Percentiles rank a stretch among this genome's conserved stretches.
These are phyloP conservation scores for Onchidella celtica DNA, from an alignment of 2,888 invertebrate genomes.

Conservation along the genomic window DNA sequence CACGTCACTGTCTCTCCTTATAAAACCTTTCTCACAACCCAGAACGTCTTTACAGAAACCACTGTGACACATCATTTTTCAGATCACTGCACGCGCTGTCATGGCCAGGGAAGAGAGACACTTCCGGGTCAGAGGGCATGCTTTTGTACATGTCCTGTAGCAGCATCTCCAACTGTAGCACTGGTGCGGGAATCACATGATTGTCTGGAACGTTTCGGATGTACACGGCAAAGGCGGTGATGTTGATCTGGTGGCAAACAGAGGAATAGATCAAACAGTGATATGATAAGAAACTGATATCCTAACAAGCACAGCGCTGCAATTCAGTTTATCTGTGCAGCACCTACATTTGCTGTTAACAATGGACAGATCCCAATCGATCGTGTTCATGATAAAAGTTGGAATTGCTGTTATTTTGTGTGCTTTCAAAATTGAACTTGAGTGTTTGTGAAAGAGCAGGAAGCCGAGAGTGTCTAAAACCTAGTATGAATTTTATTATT, in stretches of 20 bases:
- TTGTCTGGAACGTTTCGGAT: conserved; percentile 59
- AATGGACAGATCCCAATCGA: too few species aligned
- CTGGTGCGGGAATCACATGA: conserved; percentile 61
- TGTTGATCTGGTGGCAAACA: conserved; percentile 23
- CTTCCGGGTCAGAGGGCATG: conserved; percentile 56
- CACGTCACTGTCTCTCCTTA: not conserved
- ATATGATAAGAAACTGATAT: too few species aligned
- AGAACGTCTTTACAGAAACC: conserved; percentile 32
- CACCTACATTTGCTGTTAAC: too few species aligned
- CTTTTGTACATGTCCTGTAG: conserved; percentile 65
- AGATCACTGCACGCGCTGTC: conserved; percentile 65
- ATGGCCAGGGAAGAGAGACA: conserved; percentile 68
- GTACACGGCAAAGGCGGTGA: conserved; percentile 67
- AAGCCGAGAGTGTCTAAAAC: too few species aligned
- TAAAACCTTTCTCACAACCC: not conserved
- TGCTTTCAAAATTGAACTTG: too few species aligned
- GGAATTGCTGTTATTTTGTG: too few species aligned
- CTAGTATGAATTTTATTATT: too few species aligned
- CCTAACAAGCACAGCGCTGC: too few species aligned
- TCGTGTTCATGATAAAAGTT: too few species aligned
- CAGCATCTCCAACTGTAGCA: conserved; percentile 68
- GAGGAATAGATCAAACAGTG: not conserved
- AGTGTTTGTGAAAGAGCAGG: too few species aligned
- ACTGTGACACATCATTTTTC: conserved; percentile 64
- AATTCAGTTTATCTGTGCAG: too few species aligned